A percentile compares a stretch with the other conserved stretches of the same genome.
Evolutionary conservation across 2,888 invertebrate genomes (phyloP).

Genomic region (Holacanthella duospinosa): DNA sequence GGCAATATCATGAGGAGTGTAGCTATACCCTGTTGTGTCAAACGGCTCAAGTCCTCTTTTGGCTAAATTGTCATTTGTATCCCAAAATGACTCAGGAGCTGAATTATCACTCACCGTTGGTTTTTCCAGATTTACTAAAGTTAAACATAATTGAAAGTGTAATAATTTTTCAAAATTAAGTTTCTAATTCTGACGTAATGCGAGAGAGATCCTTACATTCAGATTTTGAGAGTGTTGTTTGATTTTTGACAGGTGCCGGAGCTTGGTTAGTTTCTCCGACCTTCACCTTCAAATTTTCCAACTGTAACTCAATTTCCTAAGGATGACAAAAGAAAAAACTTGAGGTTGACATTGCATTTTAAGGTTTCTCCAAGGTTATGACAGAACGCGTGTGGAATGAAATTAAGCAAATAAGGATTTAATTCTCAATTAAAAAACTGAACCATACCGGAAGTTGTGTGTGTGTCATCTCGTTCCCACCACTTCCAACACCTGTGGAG

Average conservation of each 20-base stretch:
- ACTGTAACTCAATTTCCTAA: neutral
- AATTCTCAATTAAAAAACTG: too few species aligned
- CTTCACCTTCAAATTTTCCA: neutral
- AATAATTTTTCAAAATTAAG: neutral
- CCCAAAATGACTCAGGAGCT: neutral
- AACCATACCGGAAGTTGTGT: too few species aligned
- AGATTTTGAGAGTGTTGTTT: neutral
- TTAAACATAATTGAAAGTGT: neutral
- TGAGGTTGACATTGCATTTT: too few species aligned
- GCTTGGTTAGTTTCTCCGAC: neutral
- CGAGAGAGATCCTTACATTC: neutral
- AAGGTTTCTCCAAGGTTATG: neutral
- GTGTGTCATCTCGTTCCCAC: too few species aligned
- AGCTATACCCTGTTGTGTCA: conserved; percentile 49
- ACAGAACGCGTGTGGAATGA: neutral
- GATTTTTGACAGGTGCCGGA: neutral
- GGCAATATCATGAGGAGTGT: conserved; percentile 67
- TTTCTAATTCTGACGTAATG: neutral
- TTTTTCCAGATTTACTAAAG: conserved; percentile 20
- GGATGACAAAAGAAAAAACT: neutral
- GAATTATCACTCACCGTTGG: conserved; percentile 30
- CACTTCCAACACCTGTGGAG: too few species aligned
- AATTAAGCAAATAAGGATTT: too few species aligned
- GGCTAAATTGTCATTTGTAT: neutral
- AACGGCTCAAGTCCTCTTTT: neutral